Base-by-base conservation (phyloP, 2,797 vertebrate genomes). In the Leptatherina wallacei region DNA sequence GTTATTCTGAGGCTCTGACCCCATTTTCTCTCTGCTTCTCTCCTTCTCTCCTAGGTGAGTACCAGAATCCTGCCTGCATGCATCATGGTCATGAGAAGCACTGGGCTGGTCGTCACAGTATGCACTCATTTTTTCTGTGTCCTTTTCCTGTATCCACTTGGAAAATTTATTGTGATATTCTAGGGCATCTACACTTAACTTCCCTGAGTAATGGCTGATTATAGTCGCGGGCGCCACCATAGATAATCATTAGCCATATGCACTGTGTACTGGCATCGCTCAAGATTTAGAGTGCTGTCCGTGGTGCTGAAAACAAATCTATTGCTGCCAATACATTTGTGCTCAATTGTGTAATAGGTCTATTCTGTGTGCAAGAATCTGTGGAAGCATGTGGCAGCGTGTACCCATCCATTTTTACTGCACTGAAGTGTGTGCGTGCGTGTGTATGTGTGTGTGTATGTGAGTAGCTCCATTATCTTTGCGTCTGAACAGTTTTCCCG, bases 391-490 rank as follows among this genome's bases (percentile, higher is more conserved):
- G 88, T 87, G 87, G 79, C 75, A 77, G 81, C 82, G 79, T 82
- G 65, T 82, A 65, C 74, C 75, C 71, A 82, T 91, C 75, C 86
- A 47, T 90, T 75, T 82, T 83, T 65, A 76, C 59, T 24, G 84
- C 47, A 0, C 20, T 20, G 42, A 44, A 44, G 40, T 18, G 14
- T 40, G 56, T 70, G 47, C 57, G 71, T 60, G 42, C 71, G 69
- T 24, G 44, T 36, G 22, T 40, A 49, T 73, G n/a, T 75, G 69
- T 70, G 63, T 65, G 64, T 38, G 68, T 78, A 51, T 68, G 70
- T 81, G 85, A 77, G 83, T 76, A 81, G 89, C 93, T 92, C 91
- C 90, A 93, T 95, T 95, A 94, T 93, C 92, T 88, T 82, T 92
- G 89, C 87, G 93, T 92, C 92, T 90, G 85, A 91, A 88, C 87